Evolutionary conservation across 2,797 vertebrate genomes (phyloP), one percentile per base, ranked within the genome.

Genomic region (Mormyrus proboscirostris): DNA sequence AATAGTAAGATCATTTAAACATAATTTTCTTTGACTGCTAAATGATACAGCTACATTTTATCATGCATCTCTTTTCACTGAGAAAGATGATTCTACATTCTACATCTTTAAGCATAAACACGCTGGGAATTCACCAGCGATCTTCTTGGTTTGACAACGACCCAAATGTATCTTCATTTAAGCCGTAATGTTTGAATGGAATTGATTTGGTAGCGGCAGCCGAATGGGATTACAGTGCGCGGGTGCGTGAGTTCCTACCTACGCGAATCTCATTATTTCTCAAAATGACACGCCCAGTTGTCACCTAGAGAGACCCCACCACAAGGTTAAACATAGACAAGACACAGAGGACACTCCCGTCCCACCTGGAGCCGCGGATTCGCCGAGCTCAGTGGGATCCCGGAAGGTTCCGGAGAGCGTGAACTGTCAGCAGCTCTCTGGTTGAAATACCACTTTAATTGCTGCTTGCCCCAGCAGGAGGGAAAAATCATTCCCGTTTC

Each of bases 391-490:
- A 84, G 88, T 88, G 22, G 82, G n/a, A 47, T 4, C 84, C 79
- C 91, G 33, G 5, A 44, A 79, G 51, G 65, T 87, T 79, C 44
- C 10, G 9, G 59, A 25, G 44, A 82, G 19, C 55, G n/a, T 53
- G 79, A 86, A 89, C 92, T 92, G 92, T 93, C 93, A 92, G 87
- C 93, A 90, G 79, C 88, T 65, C 87, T 93, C 94, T 91, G 93
- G 51, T 84, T 84, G 82, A 86, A 86, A 62, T 91, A 59, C 87
- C 25, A 50, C 49, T 88, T 76, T 88, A 91, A 91, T 90, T 91
- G 84, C 55, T 88, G 14, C 59, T 90, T 90, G 83, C 12, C 89
- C 90, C 89, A 69, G 62, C 47, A 55, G 89, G 69, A 90, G 29
- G 89, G 89, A 90, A 89, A 49, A 51, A 12, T 29, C 44, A 33